Conservation (phyloP, 2,888 invertebrate species). For the Euzetes globulus region DNA sequence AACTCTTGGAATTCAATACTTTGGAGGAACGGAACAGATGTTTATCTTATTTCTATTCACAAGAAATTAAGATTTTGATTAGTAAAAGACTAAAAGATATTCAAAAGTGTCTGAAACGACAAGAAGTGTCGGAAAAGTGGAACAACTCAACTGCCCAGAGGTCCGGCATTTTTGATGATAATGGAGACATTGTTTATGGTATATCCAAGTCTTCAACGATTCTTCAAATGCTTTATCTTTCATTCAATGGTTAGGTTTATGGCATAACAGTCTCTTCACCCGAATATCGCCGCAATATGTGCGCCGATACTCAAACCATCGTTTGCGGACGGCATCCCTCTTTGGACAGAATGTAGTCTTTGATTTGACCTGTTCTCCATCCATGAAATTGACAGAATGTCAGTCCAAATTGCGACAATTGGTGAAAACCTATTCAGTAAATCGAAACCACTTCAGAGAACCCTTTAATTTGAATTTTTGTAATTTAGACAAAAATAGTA, state of each 20-base stretch:
- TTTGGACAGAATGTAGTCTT: conserved; percentile 17
- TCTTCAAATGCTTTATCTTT: neutral
- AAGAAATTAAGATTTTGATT: neutral
- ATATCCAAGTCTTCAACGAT: neutral
- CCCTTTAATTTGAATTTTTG: conserved; percentile 9
- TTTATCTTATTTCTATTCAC: neutral
- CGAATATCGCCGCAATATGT: neutral
- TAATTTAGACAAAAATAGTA: conserved; percentile 7
- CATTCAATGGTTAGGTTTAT: neutral
- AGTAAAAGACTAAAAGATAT: neutral
- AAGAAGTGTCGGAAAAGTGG: neutral
- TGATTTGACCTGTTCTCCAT: neutral
- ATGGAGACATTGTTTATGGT: conserved; percentile 23
- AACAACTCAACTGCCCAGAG: neutral
- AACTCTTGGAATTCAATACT: neutral
- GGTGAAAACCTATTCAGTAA: neutral
- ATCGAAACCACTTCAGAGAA: neutral
- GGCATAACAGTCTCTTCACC: conserved; percentile 22
- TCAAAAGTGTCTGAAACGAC: neutral
- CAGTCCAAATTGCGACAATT: neutral
- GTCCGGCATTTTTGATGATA: neutral
- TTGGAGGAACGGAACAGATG: neutral
- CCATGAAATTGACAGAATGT: neutral
- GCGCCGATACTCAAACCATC: neutral
- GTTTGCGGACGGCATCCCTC: neutral